phyloP scores from a whole-genome alignment of 2,888 invertebrate species.

The Bedellia somnulentella region DNA sequence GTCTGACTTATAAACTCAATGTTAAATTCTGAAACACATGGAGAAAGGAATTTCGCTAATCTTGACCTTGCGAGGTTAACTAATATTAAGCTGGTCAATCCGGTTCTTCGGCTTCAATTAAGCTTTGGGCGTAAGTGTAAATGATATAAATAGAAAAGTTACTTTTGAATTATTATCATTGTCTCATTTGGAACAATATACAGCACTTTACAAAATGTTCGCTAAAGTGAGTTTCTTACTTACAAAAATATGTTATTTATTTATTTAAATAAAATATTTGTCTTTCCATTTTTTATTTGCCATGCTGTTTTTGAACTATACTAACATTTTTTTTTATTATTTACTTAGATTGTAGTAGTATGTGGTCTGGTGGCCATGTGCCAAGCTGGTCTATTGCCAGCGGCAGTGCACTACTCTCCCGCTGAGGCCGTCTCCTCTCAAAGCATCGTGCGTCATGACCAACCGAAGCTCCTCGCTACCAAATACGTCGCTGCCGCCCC shows the following conservation, averaged over 20 bases:
- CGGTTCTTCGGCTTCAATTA: too few species aligned
- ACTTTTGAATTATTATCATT: too few species aligned
- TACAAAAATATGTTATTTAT: background rate
- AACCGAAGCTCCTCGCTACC: slow-evolving; percentile 13
- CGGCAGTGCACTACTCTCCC: slow-evolving; percentile 23
- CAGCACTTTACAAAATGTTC: slow-evolving; percentile 26
- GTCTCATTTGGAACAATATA: slow-evolving; percentile 17
- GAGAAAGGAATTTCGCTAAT: too few species aligned
- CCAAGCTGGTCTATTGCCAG: slow-evolving; percentile 31
- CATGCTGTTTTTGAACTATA: background rate
- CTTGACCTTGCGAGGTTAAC: too few species aligned
- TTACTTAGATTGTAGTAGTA: slow-evolving; percentile 27
- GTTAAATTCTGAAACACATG: too few species aligned
- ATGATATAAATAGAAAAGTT: too few species aligned
- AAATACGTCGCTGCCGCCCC: slow-evolving; percentile 9
- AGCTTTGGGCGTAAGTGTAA: too few species aligned
- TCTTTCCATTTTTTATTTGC: too few species aligned
- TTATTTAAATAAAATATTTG: too few species aligned
- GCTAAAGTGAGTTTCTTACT: slow-evolving; percentile 24
- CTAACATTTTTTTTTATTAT: background rate
- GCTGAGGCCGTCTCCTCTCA: slow-evolving; percentile 24
- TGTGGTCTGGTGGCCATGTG: slow-evolving; percentile 41
- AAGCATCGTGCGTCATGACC: slow-evolving; percentile 15
- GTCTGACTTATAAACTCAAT: too few species aligned
- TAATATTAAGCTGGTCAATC: too few species aligned